phyloP scores from a whole-genome alignment of 2,888 invertebrate species.

The Cerastoderma edule region DNA sequence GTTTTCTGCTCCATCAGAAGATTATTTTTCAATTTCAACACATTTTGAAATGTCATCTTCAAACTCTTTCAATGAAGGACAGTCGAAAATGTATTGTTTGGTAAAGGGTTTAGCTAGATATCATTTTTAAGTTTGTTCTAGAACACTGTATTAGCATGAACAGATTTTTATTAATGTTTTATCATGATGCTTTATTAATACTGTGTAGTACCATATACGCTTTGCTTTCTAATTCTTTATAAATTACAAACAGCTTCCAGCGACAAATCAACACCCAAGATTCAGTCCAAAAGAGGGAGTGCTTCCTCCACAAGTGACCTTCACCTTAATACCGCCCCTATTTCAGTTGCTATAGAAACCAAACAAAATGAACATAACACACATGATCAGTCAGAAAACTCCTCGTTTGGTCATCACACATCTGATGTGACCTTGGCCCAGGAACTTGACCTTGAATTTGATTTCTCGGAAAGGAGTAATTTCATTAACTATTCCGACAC shows the following conservation, averaged over 20 bases:
- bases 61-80: too few relatives aligned
- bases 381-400: constrained; percentile 9
- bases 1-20: too few relatives aligned
- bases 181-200: too few relatives aligned
- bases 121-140: too few relatives aligned
- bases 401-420: constrained; percentile 18
- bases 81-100: too few relatives aligned
- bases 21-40: too few relatives aligned
- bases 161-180: constrained; percentile 19
- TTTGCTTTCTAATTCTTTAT: constrained; percentile 7
- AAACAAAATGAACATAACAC: not conserved
- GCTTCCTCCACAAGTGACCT: not conserved
- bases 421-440: constrained; percentile 14
- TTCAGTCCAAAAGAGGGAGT: constrained; percentile 20
- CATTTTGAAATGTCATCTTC: too few relatives aligned
- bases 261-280: constrained; percentile 15
- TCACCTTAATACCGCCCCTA: constrained; percentile 7
- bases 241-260: constrained; percentile 17
- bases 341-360: constrained; percentile 21
- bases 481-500: not conserved
- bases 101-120: too few relatives aligned
- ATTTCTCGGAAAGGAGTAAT: constrained; percentile 14
- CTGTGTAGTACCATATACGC: too few relatives aligned
- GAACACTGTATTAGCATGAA: too few relatives aligned
- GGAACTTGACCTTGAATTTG: constrained; percentile 5